Base-by-base conservation (phyloP, 1,140 invertebrate genomes). In the Episyrphus balteatus region DNA sequence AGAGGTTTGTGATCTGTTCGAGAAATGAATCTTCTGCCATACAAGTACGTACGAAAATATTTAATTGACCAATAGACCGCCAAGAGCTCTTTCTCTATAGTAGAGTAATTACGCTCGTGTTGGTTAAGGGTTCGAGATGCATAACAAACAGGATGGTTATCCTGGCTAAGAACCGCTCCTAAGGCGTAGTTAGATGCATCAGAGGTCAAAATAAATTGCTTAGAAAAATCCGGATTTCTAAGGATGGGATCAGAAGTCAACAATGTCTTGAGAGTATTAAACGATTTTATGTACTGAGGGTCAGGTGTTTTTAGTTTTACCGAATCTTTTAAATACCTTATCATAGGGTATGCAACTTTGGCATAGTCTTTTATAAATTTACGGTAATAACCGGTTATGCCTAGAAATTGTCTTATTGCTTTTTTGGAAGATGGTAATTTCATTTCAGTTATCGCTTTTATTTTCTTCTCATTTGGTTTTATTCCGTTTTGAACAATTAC, bases 201-300 rank as follows among this genome's bases (percentile, higher is more conserved):
- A 21, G 48, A 50, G 39, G 41, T 50, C 31, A 50, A 26, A 8
- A 40, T 15, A 48, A 53, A 50, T 50, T 31, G 33, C 31, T 52
- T 52, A n/a, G 40, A 41, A 48, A 63, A 62, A 43, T 66, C 53
- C 18, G 59, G 59, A 39, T 59, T 62, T 42, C 52, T 43, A 15
- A 64, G 38, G 11, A 61, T 47, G 9, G 57, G 57, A 14, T 49
- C 47, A 15, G 47, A 26, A 12, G 49, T 55, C 14, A 61, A 40
- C 18, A 42, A 15, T 39, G 42, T 44, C 49, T 56, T 64, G 32
- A 56, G 40, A 21, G 34, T 49, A 17, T 59, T 47, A 49, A 71
- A 71, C 32, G 30, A 3, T 6, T n/a, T 21, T 31, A n/a, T 26
- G 3, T 31, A 32, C n/a, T 43, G 9, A 31, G 13, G 21, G 11